Percentiles rank a stretch among this genome's conserved stretches.
Conservation (phyloP, 2,888 invertebrate genomes). For the Glyphotaelius pellucidus region DNA sequence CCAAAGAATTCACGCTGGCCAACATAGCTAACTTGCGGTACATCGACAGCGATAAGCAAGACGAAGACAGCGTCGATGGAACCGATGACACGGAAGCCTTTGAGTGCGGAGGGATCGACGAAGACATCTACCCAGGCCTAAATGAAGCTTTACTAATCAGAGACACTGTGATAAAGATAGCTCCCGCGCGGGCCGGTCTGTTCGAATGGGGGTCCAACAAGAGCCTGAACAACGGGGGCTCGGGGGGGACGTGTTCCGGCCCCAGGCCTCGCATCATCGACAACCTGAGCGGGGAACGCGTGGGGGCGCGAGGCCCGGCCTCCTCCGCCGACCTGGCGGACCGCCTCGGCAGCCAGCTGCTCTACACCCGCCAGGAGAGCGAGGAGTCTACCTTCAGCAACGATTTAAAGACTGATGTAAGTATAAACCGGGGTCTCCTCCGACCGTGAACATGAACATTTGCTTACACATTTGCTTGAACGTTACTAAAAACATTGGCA, state of each 20-base stretch:
- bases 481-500: too few species aligned
- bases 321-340: constrained; percentile 74
- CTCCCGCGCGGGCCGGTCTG: constrained; percentile 69
- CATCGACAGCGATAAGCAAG: constrained; percentile 66
- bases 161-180: constrained; percentile 71
- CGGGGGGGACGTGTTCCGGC: constrained; percentile 76
- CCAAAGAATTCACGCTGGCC: constrained; percentile 61
- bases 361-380: constrained; percentile 73
- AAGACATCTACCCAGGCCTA: constrained; percentile 60
- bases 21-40: constrained; percentile 60
- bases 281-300: constrained; percentile 71
- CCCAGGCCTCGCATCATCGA: constrained; percentile 76
- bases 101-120: constrained; percentile 10
- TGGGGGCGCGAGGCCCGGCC: constrained; percentile 70
- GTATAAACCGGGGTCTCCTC: too few species aligned
- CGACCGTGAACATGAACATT: too few species aligned
- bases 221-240: constrained; percentile 73
- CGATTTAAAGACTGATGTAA: constrained; percentile 66
- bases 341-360: constrained; percentile 73
- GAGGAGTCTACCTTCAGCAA: constrained; percentile 72
- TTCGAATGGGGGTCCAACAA: constrained; percentile 70
- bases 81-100: constrained; percentile 22
- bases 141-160: constrained; percentile 64
- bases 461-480: too few species aligned
- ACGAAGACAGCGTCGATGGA: constrained; percentile 50